Base-by-base conservation (phyloP, 2,888 invertebrate species). In the Erebia aethiops region DNA sequence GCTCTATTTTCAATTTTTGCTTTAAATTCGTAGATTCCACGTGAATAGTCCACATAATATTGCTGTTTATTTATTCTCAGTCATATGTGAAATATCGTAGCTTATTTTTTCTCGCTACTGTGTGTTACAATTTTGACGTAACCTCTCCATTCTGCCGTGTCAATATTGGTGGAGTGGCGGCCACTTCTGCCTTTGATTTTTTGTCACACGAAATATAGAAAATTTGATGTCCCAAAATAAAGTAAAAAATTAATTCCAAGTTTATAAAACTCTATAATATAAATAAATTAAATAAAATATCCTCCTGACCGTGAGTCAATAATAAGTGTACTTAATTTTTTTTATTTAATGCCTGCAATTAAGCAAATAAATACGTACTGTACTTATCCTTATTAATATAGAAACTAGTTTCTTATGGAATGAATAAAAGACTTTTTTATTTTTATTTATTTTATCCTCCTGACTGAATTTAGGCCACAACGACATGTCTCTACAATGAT, bases 81-180 rank as follows among this genome's bases (percentile, higher is more conserved):
- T 69, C 69, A 67, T 66, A 72, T 69, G 75, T 75, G 76, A 73
- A 76, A 73, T 76, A 67, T 60, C 54, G 60, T 16, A 43, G 70
- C 68, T 52, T 54, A 60, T 73, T 73, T 67, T 67, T 73, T 71
- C 58, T 69, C 65, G 77, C 78, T 77, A 76, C 80, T 74, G 77
- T 75, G 71, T 72, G 75, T 76, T 78, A 80, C 74, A 78, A 79
- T 82, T 84, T 82, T 82, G 80, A 84, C 83, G 78, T 83, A 84
- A 83, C 83, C 82, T 81, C 81, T 81, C 77, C 77, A 82, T 82
- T 82, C 82, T 81, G 77, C 81, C 79, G 76, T 72, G 77, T 81
- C 77, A 77, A 85, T 78, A 76, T 79, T 78, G 75, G 78, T 73
- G 16, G 54, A 74, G 60, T 41, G 58, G 51, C 66, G 61, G 72